Base-by-base conservation (phyloP, 2,113 vertebrate genomes). In the Zapus hudsonius region DNA sequence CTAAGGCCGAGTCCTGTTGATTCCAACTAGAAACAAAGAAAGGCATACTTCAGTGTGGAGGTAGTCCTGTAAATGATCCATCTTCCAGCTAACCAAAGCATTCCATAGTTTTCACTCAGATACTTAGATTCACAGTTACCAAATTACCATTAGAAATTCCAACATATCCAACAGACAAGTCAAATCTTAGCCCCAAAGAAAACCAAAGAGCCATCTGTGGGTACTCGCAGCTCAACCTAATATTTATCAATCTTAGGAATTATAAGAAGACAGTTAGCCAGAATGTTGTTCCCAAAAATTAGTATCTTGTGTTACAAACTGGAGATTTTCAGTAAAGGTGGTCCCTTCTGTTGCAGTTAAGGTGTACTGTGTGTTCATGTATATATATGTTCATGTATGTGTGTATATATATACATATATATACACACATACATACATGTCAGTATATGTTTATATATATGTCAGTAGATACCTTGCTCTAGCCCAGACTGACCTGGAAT, bases 1-100 rank as follows among this genome's bases (percentile, higher is more conserved):
- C 99, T 99, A 87, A 99, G 98, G 76, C 99, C 99, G 52, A 99
- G 97, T 73, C 99, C 99, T 10, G 99, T 99, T 92, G 98, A 99
- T 97, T 99, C 99, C 98, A 99, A 99, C 99, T 99, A 98, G 88
- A 98, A 87, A 57, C 31, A 70, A 36, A 3, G 15, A 67, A 72
- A 75, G 42, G 23, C 40, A 63, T 2, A 88, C 7, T 57, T 36
- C 9, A 4, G 59, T 73, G 27, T 66, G 15, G 1, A 67, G 33
- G 89, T 10, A 47, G 79, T 61, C 38, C 38, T 73, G 5, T 2
- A 84, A 79, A 84, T 38, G 29, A 19, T 44, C 5, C 10, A 74
- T 38, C 70, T 80, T 93, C 36, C 72, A 59, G 80, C 23, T 25
- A 80, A 61, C 36, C 72, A 33, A 81, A 64, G 55, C n/a, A 84